Evolutionary conservation across 2,888 invertebrate genomes (phyloP), one percentile per base, ranked within the genome.

Genomic region (Cephus sareptanus): DNA sequence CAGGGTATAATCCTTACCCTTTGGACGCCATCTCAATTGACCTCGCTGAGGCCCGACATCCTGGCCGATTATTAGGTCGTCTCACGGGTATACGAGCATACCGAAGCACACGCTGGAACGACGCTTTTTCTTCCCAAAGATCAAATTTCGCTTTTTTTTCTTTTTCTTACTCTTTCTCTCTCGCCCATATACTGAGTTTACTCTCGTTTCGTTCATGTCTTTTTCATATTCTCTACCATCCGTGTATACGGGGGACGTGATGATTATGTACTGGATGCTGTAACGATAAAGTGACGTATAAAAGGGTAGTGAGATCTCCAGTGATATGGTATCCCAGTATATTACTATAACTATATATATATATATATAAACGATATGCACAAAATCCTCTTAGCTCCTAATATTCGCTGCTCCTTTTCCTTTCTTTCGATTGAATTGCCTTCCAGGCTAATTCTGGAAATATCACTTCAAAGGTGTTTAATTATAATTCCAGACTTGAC

Each of bases 41-140:
- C 69, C 71, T 76, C 73, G n/a, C 76, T 69, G 35, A 73, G 56
- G 73, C 76, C 70, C 75, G 73, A 77, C 79, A 80, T 75, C 76
- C 77, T 56, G 75, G 75, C 37, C 82, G 82, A 85, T 86, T 85
- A 86, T 86, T 85, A 85, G 81, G 80, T 82, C 81, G 81, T 80
- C 77, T 74, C 69, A 35, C 30, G 75, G 68, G 73, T 33, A 23
- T 56, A 69, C 30, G 68, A 79, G 23, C 40, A 56, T 56, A 56
- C 40, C 40, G 23, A 56, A 56, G 40, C 40, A 56, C 40, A 23
- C 40, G 6, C 40, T 56, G 40, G 23, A 23, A 15, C 23, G 40
- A 56, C 31, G 37, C 9, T 73, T 77, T 73, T 76, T 68, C 68
- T 30, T 75, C 35, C n/a, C 23, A 34, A 56, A 73, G 69, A 79